These are phyloP conservation scores for Centropyge bicolor DNA, from an alignment of 2,797 vertebrate species.

Conservation along the genomic window DNA sequence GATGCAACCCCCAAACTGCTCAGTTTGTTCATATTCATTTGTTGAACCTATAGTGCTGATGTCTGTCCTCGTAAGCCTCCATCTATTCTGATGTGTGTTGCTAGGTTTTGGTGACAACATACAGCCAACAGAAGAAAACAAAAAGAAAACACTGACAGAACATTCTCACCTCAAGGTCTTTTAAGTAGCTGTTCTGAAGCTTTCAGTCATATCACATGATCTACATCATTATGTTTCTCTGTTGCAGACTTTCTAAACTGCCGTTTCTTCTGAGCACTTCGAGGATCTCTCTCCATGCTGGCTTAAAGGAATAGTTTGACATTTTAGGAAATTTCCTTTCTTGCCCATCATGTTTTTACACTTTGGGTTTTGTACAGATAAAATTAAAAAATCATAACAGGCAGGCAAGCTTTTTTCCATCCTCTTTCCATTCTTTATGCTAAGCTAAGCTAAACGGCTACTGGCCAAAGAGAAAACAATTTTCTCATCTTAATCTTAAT, in stretches of 20 bases:
- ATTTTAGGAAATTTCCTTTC: not conserved
- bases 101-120: not conserved
- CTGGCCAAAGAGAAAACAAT: not conserved
- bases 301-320: not conserved
- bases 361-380: not conserved
- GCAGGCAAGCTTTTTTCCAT: not conserved
- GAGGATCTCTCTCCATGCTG: not conserved
- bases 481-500: not conserved
- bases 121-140: not conserved
- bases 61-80: not conserved
- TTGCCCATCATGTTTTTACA: no score
- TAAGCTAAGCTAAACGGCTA: not conserved
- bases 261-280: not conserved
- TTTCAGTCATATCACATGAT: not conserved
- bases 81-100: not conserved
- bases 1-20: not conserved
- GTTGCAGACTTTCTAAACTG: not conserved
- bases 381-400: not conserved
- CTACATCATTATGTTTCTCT: not conserved
- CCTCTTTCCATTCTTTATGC: not conserved
- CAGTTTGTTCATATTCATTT: constrained; percentile 27
- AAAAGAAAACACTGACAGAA: not conserved
- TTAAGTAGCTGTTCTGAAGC: not conserved
- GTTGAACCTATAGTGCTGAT: not conserved
- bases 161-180: not conserved